Evolutionary conservation across 2,888 invertebrate species (phyloP), one percentile per base, ranked within the genome.

Genomic region (Altica lythri): DNA sequence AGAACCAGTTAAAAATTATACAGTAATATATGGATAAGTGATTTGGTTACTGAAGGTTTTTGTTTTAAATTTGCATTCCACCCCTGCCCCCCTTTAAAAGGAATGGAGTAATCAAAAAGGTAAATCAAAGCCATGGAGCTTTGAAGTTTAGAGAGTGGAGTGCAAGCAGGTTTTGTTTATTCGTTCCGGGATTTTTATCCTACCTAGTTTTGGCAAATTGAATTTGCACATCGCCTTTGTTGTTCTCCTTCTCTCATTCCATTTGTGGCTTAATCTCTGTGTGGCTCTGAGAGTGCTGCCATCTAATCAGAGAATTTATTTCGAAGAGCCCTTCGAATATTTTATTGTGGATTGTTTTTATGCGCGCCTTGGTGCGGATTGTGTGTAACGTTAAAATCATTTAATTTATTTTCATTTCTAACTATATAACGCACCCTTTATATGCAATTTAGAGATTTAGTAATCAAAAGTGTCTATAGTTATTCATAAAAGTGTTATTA

Each of bases 91-190:
- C 62, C 61, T 57, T 51, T 62, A 57, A 62, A 66, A 61, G 57
- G 66, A 67, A 66, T 69, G 62, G 61, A 59, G 68, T 71, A 72
- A 74, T 72, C 70, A 73, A 72, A 72, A 72, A 74, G 72, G 72
- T 73, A 72, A 73, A 73, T 73, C 72, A 72, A 72, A 71, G 71
- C 66, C 62, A 51, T 60, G 64, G 61, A 62, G 67, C 71, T 69
- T 72, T 70, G 68, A 69, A 70, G 66, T 67, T 38, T 63, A 67
- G 61, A 61, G 64, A 66, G 60, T 59, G 38, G 56, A 54, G 40
- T 59, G 56, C 43, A 61, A 56, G 59, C 68, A 66, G 69, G 68
- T 71, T 69, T 69, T 72, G 69, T 72, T 73, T 72, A 72, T 72
- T 68, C 68, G 67, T 64, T 66, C 60, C 59, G 63, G 63, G 66